Percentiles rank a stretch among this genome's conserved stretches.
These are phyloP conservation scores for Romanomermis culicivorax DNA, from an alignment of 2,888 invertebrate species.

Conservation along the genomic window DNA sequence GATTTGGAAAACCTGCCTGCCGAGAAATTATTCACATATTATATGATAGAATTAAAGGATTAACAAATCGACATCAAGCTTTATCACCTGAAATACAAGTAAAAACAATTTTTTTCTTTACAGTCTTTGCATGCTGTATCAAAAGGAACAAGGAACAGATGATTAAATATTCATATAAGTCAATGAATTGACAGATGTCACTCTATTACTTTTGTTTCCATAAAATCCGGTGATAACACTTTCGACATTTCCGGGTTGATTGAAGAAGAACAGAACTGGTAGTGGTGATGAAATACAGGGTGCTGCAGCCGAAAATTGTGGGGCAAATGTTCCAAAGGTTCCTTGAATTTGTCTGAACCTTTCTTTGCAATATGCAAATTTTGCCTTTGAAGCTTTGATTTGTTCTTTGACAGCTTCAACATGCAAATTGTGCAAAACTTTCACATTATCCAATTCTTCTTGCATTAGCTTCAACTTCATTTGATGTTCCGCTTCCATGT, in stretches of 20 bases:
- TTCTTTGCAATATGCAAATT: too few relatives aligned
- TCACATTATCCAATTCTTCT: neutral
- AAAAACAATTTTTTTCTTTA: neutral
- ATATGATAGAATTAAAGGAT: neutral
- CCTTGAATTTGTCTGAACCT: neutral
- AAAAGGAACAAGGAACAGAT: neutral
- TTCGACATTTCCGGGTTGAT: neutral
- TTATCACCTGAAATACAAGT: neutral
- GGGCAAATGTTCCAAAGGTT: neutral
- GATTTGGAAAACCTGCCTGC: neutral
- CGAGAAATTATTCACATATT: neutral
- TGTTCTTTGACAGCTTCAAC: neutral
- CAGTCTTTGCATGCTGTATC: neutral
- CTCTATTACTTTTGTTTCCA: neutral
- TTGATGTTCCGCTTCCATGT: neutral
- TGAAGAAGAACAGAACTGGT: neutral
- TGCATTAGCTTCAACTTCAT: neutral
- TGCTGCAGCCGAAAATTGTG: neutral
- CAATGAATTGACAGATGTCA: neutral
- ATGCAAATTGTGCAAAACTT: neutral
- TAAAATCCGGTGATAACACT: neutral
- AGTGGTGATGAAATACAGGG: too few relatives aligned
- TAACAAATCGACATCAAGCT: neutral
- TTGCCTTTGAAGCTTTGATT: neutral
- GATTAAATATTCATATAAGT: neutral